Conservation (phyloP, 2,888 invertebrate genomes). For the Pseudococcus jackbeardsleyi region DNA sequence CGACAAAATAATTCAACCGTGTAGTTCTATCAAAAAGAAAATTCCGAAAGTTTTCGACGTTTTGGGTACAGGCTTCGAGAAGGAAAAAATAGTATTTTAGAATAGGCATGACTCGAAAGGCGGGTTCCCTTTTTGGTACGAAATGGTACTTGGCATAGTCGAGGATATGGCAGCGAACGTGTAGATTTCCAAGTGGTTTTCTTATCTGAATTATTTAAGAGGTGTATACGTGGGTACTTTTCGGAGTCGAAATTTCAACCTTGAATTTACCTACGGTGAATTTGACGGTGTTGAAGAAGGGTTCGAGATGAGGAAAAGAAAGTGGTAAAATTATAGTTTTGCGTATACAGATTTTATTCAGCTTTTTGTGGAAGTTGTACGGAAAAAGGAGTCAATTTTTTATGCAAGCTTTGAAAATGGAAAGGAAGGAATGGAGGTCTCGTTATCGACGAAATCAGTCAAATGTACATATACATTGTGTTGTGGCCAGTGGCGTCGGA, state of each 20-base stretch:
- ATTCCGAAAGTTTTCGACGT: neutral
- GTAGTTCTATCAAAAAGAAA: neutral
- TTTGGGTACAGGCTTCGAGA: neutral
- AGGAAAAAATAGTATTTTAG: neutral
- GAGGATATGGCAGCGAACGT: neutral
- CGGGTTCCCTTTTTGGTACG: neutral
- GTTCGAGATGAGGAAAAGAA: too few relatives aligned
- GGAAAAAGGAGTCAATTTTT: too few relatives aligned
- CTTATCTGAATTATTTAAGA: conserved; percentile 14
- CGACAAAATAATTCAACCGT: conserved; percentile 12
- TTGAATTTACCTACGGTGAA: neutral
- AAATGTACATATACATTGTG: too few relatives aligned
- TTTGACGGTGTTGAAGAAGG: neutral
- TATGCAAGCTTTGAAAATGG: too few relatives aligned
- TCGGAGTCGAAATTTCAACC: neutral
- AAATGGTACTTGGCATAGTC: neutral
- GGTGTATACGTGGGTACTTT: neutral
- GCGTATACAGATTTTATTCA: too few relatives aligned
- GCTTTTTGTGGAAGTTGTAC: too few relatives aligned
- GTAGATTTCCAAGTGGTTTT: neutral
- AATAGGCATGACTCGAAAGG: neutral
- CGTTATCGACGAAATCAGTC: too few relatives aligned
- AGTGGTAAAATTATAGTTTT: too few relatives aligned
- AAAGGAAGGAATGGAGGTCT: too few relatives aligned
- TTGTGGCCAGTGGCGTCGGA: too few relatives aligned